Evolutionary conservation across 2,888 invertebrate species (phyloP).

Genomic region (Athripsodes cinereus): DNA sequence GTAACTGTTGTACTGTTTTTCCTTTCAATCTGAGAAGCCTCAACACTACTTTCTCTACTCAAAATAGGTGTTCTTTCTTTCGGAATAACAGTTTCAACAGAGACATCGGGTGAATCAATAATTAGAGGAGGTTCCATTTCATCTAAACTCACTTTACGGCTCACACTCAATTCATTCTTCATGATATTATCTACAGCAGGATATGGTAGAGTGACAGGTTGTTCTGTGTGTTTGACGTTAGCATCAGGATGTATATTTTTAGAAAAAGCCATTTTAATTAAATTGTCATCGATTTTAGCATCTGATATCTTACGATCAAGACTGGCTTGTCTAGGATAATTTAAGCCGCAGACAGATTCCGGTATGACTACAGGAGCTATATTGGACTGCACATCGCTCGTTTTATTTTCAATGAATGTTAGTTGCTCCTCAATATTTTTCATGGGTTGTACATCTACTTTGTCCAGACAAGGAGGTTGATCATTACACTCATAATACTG

Average conservation of each 20-base stretch:
- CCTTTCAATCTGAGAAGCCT: conserved; percentile 9
- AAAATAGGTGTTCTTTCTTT: conserved; percentile 10
- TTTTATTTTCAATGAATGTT: conserved; percentile 36
- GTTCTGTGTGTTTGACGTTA: background rate
- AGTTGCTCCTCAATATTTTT: conserved; percentile 35
- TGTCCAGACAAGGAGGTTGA: conserved; percentile 37
- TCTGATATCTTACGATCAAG: conserved; percentile 24
- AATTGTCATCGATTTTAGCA: conserved; percentile 24
- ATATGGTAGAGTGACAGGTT: background rate
- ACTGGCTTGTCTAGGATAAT: conserved; percentile 15
- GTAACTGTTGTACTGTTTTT: conserved; percentile 17
- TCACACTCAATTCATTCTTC: conserved; percentile 7
- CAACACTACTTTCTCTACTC: conserved; percentile 20
- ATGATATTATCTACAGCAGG: background rate
- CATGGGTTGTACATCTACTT: conserved; percentile 35
- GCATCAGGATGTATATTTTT: conserved; percentile 22
- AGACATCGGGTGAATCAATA: conserved; percentile 39
- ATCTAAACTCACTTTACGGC: conserved; percentile 43
- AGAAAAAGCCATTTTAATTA: conserved; percentile 24
- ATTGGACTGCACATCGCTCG: conserved; percentile 33
- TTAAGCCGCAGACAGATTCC: conserved; percentile 13
- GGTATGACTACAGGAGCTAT: conserved; percentile 12
- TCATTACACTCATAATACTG: conserved; percentile 48
- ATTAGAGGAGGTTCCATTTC: conserved; percentile 48
- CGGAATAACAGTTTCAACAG: background rate